Evolutionary conservation across 2,113 vertebrate species (phyloP).

Genomic region (Nipponia nippon): DNA sequence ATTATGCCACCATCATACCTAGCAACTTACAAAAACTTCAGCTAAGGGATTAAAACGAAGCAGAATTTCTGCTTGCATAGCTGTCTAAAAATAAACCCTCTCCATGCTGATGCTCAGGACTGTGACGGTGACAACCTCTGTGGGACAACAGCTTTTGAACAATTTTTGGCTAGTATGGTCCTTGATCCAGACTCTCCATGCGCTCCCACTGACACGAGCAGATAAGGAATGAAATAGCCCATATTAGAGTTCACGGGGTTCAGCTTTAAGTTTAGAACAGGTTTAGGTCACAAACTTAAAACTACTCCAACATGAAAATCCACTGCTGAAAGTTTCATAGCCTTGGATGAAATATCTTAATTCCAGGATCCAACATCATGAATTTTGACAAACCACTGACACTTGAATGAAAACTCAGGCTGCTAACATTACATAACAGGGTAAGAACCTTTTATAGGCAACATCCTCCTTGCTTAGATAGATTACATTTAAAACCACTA

Average conservation of each 20-base stretch:
- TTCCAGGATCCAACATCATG: not conserved
- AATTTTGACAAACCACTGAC: not conserved
- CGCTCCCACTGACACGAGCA: not conserved
- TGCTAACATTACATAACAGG: not conserved
- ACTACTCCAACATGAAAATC: not conserved
- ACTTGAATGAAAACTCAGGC: not conserved
- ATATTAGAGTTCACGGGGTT: fast-evolving
- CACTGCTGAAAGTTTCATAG: not conserved
- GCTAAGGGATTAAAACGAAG: not conserved
- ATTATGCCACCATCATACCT: not conserved
- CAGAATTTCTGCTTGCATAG: not conserved
- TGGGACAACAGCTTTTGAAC: not conserved
- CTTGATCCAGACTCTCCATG: not conserved
- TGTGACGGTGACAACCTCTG: not conserved
- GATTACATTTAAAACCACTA: not conserved
- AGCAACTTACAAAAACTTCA: not conserved
- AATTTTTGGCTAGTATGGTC: not conserved
- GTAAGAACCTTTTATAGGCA: not conserved
- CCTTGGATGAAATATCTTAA: not conserved
- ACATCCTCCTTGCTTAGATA: not conserved
- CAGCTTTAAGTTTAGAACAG: not conserved
- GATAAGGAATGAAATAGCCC: not conserved
- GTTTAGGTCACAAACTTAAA: not conserved
- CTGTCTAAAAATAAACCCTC: not conserved
- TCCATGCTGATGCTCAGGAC: not conserved